Conservation (phyloP, 2,113 vertebrate genomes). For the Rhinopomastus cyanomelas region DNA sequence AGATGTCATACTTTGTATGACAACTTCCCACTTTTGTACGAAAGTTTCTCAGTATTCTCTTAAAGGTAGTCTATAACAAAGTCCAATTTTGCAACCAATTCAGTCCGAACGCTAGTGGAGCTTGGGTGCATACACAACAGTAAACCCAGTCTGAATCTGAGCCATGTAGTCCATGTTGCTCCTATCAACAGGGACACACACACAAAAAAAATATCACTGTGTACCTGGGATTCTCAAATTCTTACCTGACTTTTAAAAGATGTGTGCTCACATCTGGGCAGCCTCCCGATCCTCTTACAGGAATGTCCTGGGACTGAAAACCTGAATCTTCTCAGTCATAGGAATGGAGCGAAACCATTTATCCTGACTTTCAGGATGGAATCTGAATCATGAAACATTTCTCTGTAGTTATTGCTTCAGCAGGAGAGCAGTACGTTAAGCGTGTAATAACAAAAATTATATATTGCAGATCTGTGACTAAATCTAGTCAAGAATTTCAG, state of each 20-base stretch:
- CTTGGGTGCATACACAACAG: neutral
- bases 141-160: neutral
- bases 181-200: neutral
- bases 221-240: neutral
- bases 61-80: neutral
- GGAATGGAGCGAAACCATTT: neutral
- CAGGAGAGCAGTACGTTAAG: neutral
- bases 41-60: neutral
- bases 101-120: neutral
- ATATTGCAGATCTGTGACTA: neutral
- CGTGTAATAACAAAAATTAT: conserved; percentile 34
- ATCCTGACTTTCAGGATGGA: neutral
- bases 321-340: neutral
- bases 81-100: neutral
- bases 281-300: neutral
- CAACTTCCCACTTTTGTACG: neutral
- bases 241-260: neutral
- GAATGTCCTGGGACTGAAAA: neutral
- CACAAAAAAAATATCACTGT: neutral
- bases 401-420: neutral
- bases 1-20: neutral
- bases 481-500: conserved; percentile 13
- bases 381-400: neutral
- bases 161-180: neutral
- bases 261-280: neutral